A percentile compares a stretch with the other conserved stretches of the same genome.
These are phyloP conservation scores for Centroberyx gerrardi DNA, from an alignment of 2,797 vertebrate species.

Conservation along the genomic window DNA sequence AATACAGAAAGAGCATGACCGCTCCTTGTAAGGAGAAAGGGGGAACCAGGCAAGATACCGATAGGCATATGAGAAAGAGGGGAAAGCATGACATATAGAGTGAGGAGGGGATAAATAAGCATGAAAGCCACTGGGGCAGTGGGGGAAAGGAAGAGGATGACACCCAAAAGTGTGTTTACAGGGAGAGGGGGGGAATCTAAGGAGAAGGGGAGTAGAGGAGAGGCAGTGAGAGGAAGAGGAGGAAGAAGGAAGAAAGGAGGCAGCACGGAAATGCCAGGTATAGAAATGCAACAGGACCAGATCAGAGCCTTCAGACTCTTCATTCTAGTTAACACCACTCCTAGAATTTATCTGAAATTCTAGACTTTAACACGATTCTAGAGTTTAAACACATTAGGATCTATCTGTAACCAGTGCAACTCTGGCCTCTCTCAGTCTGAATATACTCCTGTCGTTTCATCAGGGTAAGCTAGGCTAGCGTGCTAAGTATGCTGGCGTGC, in stretches of 20 bases:
- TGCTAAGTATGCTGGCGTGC: conserved; percentile 33
- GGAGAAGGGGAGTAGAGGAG: conserved; percentile 47
- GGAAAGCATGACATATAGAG: conserved; percentile 64
- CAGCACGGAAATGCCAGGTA: conserved; percentile 56
- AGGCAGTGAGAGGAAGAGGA: conserved; percentile 31
- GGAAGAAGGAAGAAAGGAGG: conserved; percentile 37
- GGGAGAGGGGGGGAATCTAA: conserved; percentile 50
- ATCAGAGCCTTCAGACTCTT: conserved; percentile 82
- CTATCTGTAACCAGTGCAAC: conserved; percentile 72
- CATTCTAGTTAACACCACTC: conserved; percentile 82
- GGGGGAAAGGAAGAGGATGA: conserved; percentile 48
- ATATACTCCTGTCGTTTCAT: conserved; percentile 68
- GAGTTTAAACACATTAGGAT: conserved; percentile 68
- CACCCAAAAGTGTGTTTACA: conserved; percentile 63
- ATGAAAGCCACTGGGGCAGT: conserved; percentile 45
- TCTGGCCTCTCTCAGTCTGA: conserved; percentile 76
- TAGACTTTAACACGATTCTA: conserved; percentile 67
- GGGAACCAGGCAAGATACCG: conserved; percentile 51
- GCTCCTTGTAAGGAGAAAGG: conserved; percentile 50
- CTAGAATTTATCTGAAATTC: conserved; percentile 72
- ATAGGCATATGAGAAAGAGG: conserved; percentile 55
- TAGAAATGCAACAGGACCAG: conserved; percentile 77
- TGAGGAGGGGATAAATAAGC: conserved; percentile 67
- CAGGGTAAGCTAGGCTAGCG: conserved; percentile 61
- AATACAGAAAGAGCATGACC: conserved; percentile 62